Evolutionary conservation across 2,888 invertebrate genomes (phyloP), one percentile per base, ranked within the genome.

Genomic region (Dynastes maya): DNA sequence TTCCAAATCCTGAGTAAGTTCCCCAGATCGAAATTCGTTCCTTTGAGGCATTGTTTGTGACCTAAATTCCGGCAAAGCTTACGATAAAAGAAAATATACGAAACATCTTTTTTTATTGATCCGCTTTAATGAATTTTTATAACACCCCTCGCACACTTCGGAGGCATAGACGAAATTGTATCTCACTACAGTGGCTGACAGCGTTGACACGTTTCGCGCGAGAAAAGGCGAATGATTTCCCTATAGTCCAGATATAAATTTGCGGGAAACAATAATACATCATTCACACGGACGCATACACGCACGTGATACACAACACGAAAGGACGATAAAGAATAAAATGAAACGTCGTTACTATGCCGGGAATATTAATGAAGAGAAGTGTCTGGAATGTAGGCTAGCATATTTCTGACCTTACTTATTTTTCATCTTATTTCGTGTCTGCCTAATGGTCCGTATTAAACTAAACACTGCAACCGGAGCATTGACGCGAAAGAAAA

Each of bases 211-310:
- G 53, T 6, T n/a, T 6, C 29, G 45, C 45, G 45, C 16, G 45
- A 45, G 40, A 67, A n/a, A 53, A 37, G 53, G 16, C 55, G 13
- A 32, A 32, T 71, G 32, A 71, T 37, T 71, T 71, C 53, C 71
- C 53, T 37, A 71, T 55, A 58, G 58, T 58, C 53, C 58, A 55
- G 37, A 71, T 58, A 71, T 71, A 71, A 71, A 71, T 37, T 71
- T 37, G 55, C 22, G 5, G 16, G 71, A 58, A 71, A 71, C 71
- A 71, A 71, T 55, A 71, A 71, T 71, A 58, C 37, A 71, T 71
- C 71, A 71, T 40, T 58, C 40, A 29, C 16, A 9, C 67, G 16
- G 22, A 45, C 40, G 67, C 67, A 6, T 16, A 67, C 16, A 45
- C n/a, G 37, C 16, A 13, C 32, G 32, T 4, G 32, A 32, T 32